These are phyloP conservation scores for Embiotoca jacksoni DNA, from an alignment of 2,113 vertebrate species.

Conservation along the genomic window DNA sequence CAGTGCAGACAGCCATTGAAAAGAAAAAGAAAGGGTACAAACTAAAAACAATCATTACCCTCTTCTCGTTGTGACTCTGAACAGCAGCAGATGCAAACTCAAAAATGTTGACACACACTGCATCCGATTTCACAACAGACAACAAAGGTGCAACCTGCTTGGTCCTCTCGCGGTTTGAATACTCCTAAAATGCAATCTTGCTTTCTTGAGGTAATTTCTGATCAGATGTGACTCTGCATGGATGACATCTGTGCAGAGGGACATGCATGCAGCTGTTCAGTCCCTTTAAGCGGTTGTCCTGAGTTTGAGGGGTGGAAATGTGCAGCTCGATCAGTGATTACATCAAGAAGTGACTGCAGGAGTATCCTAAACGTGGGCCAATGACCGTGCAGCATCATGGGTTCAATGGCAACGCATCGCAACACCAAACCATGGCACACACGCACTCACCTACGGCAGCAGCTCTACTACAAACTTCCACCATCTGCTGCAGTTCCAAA, in stretches of 20 bases:
- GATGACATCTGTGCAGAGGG: neutral
- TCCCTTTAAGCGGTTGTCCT: neutral
- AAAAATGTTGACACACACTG: conserved; percentile 70
- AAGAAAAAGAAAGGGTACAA: conserved; percentile 8
- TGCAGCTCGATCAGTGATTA: conserved; percentile 69
- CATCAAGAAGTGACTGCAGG: conserved; percentile 72
- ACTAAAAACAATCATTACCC: conserved; percentile 11
- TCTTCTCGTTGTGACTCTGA: conserved; percentile 21
- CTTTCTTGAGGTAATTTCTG: conserved; percentile 76
- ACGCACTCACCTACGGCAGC: conserved; percentile 84
- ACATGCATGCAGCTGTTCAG: neutral
- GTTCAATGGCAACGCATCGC: conserved; percentile 67
- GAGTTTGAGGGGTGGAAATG: conserved; percentile 25
- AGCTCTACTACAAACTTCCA: conserved; percentile 86
- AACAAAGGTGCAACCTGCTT: conserved; percentile 62
- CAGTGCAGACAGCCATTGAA: conserved; percentile 47
- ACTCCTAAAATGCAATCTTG: conserved; percentile 69
- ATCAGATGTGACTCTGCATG: conserved; percentile 20
- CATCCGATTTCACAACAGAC: conserved; percentile 69
- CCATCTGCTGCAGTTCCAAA: conserved; percentile 88
- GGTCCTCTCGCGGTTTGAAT: conserved; percentile 64
- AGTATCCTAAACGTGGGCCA: conserved; percentile 72
- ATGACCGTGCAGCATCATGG: conserved; percentile 75
- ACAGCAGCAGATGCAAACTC: conserved; percentile 69
- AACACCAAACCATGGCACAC: conserved; percentile 72